A percentile compares a stretch with the other conserved stretches of the same genome.
Evolutionary conservation across 53 echinoderm and acorn worm genomes (phyloP).

Genomic region (Paracentrotus lividus): DNA sequence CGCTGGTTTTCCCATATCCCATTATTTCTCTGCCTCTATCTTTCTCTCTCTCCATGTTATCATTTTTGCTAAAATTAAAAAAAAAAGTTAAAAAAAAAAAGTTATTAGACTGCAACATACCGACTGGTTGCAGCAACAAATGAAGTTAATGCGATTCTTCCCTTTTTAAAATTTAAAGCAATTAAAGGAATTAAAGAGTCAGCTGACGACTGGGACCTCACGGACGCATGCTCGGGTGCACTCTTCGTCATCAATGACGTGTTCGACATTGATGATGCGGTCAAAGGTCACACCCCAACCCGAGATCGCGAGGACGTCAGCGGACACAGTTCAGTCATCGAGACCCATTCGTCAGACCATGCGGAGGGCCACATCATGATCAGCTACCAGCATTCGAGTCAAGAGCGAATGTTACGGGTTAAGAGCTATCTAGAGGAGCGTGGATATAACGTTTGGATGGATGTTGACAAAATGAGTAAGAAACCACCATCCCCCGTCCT

Average conservation of each 20-base stretch:
- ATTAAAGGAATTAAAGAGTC: neutral
- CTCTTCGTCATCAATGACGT: conserved; percentile 54
- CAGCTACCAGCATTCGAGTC: conserved; percentile 45
- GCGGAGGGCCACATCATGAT: conserved; percentile 44
- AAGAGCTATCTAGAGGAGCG: neutral
- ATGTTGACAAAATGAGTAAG: conserved; percentile 55
- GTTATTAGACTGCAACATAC: no score
- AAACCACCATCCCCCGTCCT: neutral
- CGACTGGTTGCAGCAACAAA: no score
- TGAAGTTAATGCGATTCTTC: neutral
- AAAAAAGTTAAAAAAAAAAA: no score
- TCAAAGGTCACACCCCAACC: neutral
- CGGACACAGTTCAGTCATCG: neutral
- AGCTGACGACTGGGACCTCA: neutral
- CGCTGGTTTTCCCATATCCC: no score
- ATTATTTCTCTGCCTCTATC: no score
- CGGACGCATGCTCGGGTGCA: conserved; percentile 28
- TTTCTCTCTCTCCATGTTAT: no score
- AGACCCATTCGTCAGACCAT: no score
- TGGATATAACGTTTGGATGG: conserved; percentile 46
- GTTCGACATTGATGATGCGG: neutral
- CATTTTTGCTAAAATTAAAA: no score
- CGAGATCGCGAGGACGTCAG: no score
- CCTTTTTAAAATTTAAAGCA: neutral
- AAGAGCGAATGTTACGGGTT: conserved; percentile 6